These are phyloP conservation scores for Pogonomyrmex barbatus DNA, from an alignment of 1,140 invertebrate species.

Conservation along the genomic window DNA sequence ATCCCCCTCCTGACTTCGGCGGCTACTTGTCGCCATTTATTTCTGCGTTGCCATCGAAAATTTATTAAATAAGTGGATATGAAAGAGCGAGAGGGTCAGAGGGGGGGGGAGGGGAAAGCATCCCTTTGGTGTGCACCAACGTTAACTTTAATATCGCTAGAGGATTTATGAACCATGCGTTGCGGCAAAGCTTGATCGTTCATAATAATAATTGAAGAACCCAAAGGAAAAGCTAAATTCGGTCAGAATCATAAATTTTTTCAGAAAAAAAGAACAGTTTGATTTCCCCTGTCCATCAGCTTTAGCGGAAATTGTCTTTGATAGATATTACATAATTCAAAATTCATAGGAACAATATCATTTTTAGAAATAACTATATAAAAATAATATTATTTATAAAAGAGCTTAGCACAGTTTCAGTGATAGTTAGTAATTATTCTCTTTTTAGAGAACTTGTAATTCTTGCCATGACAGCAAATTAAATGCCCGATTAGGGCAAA, in stretches of 20 bases:
- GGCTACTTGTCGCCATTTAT: conserved; percentile 55
- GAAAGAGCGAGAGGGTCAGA: neutral
- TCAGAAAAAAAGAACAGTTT: neutral
- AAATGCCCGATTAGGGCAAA: neutral
- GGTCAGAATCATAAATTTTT: neutral
- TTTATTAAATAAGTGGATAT: conserved; percentile 52
- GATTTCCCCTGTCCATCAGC: neutral
- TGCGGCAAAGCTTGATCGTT: neutral
- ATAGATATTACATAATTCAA: neutral
- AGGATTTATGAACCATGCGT: conserved; percentile 1
- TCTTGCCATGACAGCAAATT: neutral
- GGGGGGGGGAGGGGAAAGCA: neutral
- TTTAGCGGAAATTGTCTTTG: neutral
- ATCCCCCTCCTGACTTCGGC: neutral
- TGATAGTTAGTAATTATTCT: neutral
- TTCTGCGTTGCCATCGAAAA: conserved; percentile 36
- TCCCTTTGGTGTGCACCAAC: neutral
- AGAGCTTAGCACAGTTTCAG: neutral
- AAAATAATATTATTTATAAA: neutral
- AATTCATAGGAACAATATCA: neutral
- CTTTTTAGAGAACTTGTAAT: neutral
- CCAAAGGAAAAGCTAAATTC: neutral
- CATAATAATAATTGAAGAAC: neutral
- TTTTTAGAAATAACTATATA: too few species aligned
- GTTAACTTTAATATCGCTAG: neutral